Conservation (phyloP, 2,888 invertebrate species). For the Crossocerus cetratus region DNA sequence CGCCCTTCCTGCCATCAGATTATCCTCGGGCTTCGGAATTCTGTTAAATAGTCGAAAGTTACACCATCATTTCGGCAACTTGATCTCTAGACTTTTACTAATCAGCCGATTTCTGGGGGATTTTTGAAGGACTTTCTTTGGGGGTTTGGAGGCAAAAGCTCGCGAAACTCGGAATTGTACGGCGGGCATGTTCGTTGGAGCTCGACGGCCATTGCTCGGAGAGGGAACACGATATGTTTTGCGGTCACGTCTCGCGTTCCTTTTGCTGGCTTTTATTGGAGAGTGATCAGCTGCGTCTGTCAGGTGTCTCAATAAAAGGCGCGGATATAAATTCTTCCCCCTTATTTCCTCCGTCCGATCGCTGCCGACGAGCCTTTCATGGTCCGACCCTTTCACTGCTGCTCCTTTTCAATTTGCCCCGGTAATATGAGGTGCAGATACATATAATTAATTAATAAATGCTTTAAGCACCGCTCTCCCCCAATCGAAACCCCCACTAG, state of each 20-base stretch:
- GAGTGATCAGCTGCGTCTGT: conserved; percentile 58
- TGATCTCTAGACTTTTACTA: too few relatives aligned
- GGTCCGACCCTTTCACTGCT: conserved; percentile 9
- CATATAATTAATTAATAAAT: conserved; percentile 24
- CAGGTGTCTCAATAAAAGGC: conserved; percentile 54
- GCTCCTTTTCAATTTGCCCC: conserved; percentile 21
- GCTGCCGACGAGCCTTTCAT: conserved; percentile 2
- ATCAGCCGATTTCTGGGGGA: too few relatives aligned
- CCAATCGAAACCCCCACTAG: too few relatives aligned
- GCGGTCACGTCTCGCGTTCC: conserved; percentile 43
- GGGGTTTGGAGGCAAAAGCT: too few relatives aligned
- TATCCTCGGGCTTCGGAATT: conserved; percentile 15
- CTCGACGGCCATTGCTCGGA: conserved; percentile 31
- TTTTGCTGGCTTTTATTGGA: conserved; percentile 43
- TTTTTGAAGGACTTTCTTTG: too few relatives aligned
- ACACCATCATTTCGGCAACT: too few relatives aligned
- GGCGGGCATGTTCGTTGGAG: conserved; percentile 24
- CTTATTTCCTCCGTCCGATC: conserved; percentile 41
- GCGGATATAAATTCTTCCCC: conserved; percentile 44
- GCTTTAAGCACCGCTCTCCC: too few relatives aligned
- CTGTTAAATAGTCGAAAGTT: neutral
- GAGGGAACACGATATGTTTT: conserved; percentile 36
- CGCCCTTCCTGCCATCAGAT: conserved; percentile 26
- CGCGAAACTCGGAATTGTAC: neutral
- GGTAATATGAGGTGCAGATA: conserved; percentile 14